phyloP scores from a whole-genome alignment of 2,888 invertebrate species.

The Halocaridina rubra region DNA sequence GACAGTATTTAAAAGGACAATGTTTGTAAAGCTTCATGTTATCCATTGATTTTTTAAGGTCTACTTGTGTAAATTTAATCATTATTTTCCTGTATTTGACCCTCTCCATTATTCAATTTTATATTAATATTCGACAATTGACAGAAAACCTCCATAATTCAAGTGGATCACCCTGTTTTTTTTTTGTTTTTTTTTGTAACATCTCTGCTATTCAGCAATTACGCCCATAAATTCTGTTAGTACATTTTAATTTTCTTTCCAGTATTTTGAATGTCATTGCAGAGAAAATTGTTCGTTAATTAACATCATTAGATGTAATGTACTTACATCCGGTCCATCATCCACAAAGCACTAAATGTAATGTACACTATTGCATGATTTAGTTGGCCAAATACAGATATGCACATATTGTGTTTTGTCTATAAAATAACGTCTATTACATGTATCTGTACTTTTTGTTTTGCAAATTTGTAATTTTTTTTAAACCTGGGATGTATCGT shows the following conservation, averaged over 20 bases:
- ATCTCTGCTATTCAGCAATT: not conserved
- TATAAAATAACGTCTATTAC: not conserved
- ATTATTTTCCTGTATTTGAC: no score
- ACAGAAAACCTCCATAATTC: no score
- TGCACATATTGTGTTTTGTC: slow-evolving; percentile 31
- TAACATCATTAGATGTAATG: not conserved
- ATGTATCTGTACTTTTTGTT: slow-evolving; percentile 16
- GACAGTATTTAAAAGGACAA: no score
- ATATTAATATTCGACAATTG: not conserved
- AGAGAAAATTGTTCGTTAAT: not conserved
- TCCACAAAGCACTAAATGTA: not conserved
- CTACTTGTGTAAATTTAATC: no score
- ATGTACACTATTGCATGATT: slow-evolving; percentile 56
- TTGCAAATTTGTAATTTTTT: not conserved
- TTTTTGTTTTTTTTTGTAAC: not conserved
- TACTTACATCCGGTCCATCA: not conserved
- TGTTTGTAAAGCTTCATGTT: no score
- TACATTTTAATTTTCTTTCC: not conserved
- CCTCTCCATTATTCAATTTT: not conserved
- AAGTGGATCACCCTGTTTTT: no score
- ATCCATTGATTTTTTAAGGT: no score
- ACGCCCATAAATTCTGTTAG: not conserved
- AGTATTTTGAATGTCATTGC: not conserved
- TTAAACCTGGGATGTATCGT: slow-evolving; percentile 38
- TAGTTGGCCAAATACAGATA: slow-evolving; percentile 52